Base-by-base conservation (phyloP, 2,888 invertebrate genomes). In the Esperia sulphurella region DNA sequence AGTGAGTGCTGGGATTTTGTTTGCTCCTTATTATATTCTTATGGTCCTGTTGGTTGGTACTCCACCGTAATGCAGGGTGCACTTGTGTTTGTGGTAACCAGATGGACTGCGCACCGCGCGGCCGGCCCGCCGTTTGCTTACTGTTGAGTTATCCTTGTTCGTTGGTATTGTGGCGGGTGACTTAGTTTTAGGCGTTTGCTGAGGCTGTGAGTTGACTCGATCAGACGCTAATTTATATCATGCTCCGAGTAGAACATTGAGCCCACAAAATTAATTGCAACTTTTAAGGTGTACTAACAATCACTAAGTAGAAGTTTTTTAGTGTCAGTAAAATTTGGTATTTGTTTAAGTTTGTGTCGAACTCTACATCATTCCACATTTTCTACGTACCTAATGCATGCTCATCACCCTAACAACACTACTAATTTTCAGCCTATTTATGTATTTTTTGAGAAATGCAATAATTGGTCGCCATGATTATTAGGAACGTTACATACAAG, bases 1-100 rank as follows among this genome's bases (percentile, higher is more conserved):
- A 79, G 83, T 88, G 85, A 84, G 81, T 84, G 84, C 83, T 84
- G 86, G 83, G 85, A 79, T 81, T 84, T 85, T 83, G 83, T 83
- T 87, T 85, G 84, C 85, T 83, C 83, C 79, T 83, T 80, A 74
- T 72, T 75, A 63, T 72, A 73, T 68, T 71, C 74, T 79, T 80
- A 76, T 79, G 75, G 74, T 80, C 79, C 78, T 66, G 68, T 75
- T 75, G 79, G 75, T 78, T 79, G 76, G 79, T 76, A 75, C 69
- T 74, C 77, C 79, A 83, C 78, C 74, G 81, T 79, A 77, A 71
- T 65, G 79, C 79, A 66, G 81, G 83, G 77, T 82, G 85, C 86
- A 83, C 85, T 68, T 81, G 81, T 83, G 80, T 81, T 80, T 83
- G 83, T 83, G 83, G 75, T 83, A 82, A 83, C 82, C 65, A 72